Percentiles rank a stretch among this genome's conserved stretches.
Conservation (phyloP, 1,140 invertebrate genomes). For the Lanistes nyassanus region DNA sequence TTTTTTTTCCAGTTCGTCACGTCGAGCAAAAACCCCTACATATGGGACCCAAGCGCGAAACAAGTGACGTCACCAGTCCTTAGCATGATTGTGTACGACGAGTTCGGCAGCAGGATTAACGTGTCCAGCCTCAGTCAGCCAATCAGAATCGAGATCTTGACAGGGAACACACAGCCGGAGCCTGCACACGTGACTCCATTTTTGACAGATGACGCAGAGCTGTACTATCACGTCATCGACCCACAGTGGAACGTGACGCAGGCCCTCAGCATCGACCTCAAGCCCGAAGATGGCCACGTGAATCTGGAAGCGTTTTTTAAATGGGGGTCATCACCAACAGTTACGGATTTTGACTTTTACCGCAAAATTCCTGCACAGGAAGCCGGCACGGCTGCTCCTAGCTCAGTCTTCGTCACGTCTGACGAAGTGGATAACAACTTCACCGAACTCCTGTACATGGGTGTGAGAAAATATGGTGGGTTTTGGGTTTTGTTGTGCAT, state of each 20-base stretch:
- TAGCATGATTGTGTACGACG: slow-evolving; percentile 46
- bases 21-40: slow-evolving; percentile 41
- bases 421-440: slow-evolving; percentile 30
- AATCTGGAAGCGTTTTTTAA: slow-evolving; percentile 41
- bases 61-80: slow-evolving; percentile 44
- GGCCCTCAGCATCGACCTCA: slow-evolving; percentile 39
- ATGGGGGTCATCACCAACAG: slow-evolving; percentile 31
- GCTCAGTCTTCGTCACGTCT: slow-evolving; percentile 31
- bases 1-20: slow-evolving; percentile 37
- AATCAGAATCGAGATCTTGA: slow-evolving; percentile 43
- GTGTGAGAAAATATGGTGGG: slow-evolving; percentile 40
- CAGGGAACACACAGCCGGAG: background rate
- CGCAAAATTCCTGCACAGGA: slow-evolving; percentile 19
- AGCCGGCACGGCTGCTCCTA: background rate
- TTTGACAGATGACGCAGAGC: slow-evolving; percentile 1
- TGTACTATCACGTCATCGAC: slow-evolving; percentile 34
- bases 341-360: slow-evolving; percentile 36
- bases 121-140: slow-evolving; percentile 37
- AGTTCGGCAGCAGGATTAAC: slow-evolving; percentile 32
- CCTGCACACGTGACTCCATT: slow-evolving; percentile 9
- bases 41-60: slow-evolving; percentile 41
- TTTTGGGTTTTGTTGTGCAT: no score
- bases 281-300: slow-evolving; percentile 22
- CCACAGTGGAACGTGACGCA: slow-evolving; percentile 29
- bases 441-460: slow-evolving; percentile 40